phyloP scores from a whole-genome alignment of 2,797 vertebrate species.

The Lophotriccus pileatus region DNA sequence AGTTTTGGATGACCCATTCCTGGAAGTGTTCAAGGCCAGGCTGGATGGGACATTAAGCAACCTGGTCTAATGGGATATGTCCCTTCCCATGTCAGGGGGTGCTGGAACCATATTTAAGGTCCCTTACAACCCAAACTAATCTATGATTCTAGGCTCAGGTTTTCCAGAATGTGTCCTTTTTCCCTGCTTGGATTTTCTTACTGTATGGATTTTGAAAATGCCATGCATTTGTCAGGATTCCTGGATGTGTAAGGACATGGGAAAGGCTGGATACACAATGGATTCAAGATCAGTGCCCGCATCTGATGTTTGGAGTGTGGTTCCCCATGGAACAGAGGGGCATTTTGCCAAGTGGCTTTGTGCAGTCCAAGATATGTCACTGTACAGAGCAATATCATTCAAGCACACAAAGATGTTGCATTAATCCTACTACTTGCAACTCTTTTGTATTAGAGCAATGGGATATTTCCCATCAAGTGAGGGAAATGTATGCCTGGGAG shows the following conservation, averaged over 20 bases:
- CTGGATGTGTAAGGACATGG: not conserved
- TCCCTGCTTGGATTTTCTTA: not conserved
- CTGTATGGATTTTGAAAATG: not conserved
- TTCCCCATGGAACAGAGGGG: not conserved
- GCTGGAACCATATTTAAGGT: not conserved
- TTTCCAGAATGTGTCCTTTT: not conserved
- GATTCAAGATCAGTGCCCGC: not conserved
- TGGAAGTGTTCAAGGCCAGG: not conserved
- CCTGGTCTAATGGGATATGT: accelerated
- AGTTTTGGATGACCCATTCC: not conserved
- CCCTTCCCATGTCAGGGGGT: not conserved
- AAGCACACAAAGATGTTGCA: not conserved
- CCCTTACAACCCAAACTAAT: not conserved
- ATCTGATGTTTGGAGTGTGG: not conserved
- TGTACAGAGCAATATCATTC: not conserved
- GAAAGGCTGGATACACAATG: not conserved
- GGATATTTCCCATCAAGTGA: not conserved
- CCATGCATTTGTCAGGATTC: not conserved
- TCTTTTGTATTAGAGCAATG: not conserved
- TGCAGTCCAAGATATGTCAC: not conserved
- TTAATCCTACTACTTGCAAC: not conserved
- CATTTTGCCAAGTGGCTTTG: not conserved
- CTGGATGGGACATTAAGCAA: not conserved
- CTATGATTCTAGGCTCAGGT: not conserved
- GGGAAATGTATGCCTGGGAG: not conserved